A percentile compares a stretch with the other conserved stretches of the same genome.
Evolutionary conservation across 2,888 invertebrate species (phyloP).

Genomic region (Drosophila mettleri): DNA sequence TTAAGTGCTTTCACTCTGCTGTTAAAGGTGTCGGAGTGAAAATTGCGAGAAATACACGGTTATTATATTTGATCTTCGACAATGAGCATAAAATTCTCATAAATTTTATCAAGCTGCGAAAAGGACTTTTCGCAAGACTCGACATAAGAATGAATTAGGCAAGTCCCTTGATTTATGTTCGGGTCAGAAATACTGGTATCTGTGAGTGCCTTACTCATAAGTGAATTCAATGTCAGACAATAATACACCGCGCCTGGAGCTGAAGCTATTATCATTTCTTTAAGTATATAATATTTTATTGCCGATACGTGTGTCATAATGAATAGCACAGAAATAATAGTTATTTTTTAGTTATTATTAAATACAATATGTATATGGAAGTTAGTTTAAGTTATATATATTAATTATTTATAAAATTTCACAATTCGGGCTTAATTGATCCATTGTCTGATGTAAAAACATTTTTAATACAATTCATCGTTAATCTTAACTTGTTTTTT

Average conservation of each 20-base stretch:
- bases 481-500: conserved; percentile 2
- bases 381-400: neutral
- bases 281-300: conserved; percentile 1
- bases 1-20: conserved; percentile 72
- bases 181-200: neutral
- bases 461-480: neutral
- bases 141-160: neutral
- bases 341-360: neutral
- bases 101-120: conserved; percentile 69
- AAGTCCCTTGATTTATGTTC: conserved; percentile 59
- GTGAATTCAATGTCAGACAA: neutral
- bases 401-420: neutral
- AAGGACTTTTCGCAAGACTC: conserved; percentile 10
- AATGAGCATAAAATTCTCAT: conserved; percentile 74
- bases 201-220: conserved; percentile 15
- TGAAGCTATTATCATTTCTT: neutral
- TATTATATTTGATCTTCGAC: conserved; percentile 74
- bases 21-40: conserved; percentile 70
- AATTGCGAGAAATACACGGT: conserved; percentile 65
- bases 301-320: neutral
- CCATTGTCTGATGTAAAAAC: too few species aligned
- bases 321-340: neutral
- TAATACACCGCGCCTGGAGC: neutral
- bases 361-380: neutral
- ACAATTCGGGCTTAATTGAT: neutral